Evolutionary conservation across 2,888 invertebrate species (phyloP), one percentile per base, ranked within the genome.

Genomic region (Amphipyra berbera): DNA sequence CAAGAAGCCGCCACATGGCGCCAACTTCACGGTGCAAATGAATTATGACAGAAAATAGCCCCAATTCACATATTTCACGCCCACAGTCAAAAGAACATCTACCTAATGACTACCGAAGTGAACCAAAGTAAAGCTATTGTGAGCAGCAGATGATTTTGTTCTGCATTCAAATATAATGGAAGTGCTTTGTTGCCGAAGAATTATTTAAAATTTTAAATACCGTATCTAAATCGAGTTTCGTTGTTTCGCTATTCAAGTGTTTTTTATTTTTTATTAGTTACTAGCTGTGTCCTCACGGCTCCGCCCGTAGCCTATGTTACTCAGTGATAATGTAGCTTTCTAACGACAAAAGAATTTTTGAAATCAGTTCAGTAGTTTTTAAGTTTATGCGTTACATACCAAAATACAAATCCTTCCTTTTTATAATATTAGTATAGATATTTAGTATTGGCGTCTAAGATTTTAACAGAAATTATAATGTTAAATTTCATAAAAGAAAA

Each of bases 1-100:
- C 75, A 81, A 83, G 82, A 78, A 79, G 68, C 76, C 77, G 81
- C 89, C 92, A 90, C 84, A 88, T 90, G 92, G 92, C 90, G 91
- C 91, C 88, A 82, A 76, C 82, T 86, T 89, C 88, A 90, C 88
- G 90, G 76, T 85, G 55, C 74, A 60, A 82, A 82, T 85, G 79
- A 87, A 87, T 87, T 88, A 90, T 87, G 84, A 86, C 85, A 87
- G 83, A 87, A 84, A 83, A 82, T 82, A 71, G 73, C 60, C 79
- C 83, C 77, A 76, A 75, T 76, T 72, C 50, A 67, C 58, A 49
- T 45, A 86, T 90, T 90, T 88, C 88, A 91, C 91, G 92, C 89
- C 86, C 82, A 77, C 81, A 57, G 68, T 60, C 71, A 73, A 66
- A 65, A 47, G 45, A 64, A 35, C 37, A 44, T 49, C 68, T 46